Percentiles rank a stretch among this genome's conserved stretches.
phyloP scores from a whole-genome alignment of 2,888 invertebrate genomes.

The Dimorphilus gyrociliatus region DNA sequence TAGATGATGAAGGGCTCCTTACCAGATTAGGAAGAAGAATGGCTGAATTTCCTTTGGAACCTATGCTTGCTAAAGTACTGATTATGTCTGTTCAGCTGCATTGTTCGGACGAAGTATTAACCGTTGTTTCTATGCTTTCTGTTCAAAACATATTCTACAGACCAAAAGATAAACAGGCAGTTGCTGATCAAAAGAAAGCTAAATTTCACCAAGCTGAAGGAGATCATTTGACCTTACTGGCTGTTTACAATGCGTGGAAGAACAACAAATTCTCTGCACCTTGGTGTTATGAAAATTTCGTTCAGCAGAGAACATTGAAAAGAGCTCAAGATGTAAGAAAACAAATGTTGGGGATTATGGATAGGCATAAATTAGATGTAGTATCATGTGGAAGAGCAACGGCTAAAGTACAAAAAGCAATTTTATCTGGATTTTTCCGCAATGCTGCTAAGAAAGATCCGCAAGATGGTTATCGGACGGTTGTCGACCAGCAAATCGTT shows the following conservation, averaged over 20 bases:
- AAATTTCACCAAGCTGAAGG: constrained; percentile 98
- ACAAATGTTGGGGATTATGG: constrained; percentile 92
- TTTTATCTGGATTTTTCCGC: constrained; percentile 90
- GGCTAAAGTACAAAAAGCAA: constrained; percentile 86
- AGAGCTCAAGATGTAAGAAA: constrained; percentile 94
- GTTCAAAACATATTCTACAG: constrained; percentile 95
- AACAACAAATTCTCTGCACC: constrained; percentile 97
- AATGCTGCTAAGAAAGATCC: constrained; percentile 99
- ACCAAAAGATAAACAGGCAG: constrained; percentile 46
- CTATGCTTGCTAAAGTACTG: constrained; percentile 90
- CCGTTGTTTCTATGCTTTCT: constrained; percentile 95
- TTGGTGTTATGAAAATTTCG: constrained; percentile 99
- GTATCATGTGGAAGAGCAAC: constrained; percentile 91
- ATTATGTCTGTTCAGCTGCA: constrained; percentile 96
- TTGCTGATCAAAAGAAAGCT: constrained; percentile 96
- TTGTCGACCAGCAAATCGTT: constrained; percentile 87
- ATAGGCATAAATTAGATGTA: constrained; percentile 61
- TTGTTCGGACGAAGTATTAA: constrained; percentile 93
- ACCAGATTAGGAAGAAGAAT: constrained; percentile 54
- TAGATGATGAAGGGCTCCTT: constrained; percentile 57
- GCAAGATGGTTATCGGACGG: constrained; percentile 83
- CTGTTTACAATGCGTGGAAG: constrained; percentile 98
- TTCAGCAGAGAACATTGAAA: constrained; percentile 87
- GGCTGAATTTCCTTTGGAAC: constrained; percentile 98
- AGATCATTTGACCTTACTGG: constrained; percentile 87